A percentile compares a stretch with the other conserved stretches of the same genome.
Conservation (phyloP, 1,140 invertebrate genomes). For the Capitella teleta region DNA sequence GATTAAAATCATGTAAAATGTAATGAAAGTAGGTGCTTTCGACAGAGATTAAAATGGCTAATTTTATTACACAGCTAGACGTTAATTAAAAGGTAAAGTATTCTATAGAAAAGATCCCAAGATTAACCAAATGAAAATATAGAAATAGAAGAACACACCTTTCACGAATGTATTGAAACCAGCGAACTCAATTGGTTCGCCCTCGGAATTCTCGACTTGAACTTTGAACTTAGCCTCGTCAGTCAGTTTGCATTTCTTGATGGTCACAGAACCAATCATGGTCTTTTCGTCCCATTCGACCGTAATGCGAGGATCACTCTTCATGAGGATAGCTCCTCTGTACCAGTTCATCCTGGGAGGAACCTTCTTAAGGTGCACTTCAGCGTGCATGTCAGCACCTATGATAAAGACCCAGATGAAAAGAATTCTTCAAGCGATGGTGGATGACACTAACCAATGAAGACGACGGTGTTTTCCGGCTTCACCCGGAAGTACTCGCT, state of each 20-base stretch:
- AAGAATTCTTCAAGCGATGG: neutral
- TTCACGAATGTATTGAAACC: conserved; percentile 93
- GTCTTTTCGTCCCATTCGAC: conserved; percentile 59
- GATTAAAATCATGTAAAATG: too few species aligned
- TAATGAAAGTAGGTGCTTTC: too few species aligned
- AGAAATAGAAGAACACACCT: too few species aligned
- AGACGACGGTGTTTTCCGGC: conserved; percentile 27
- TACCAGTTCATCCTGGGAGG: conserved; percentile 10
- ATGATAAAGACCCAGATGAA: neutral
- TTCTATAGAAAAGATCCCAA: too few species aligned
- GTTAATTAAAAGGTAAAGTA: too few species aligned
- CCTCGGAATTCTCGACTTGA: conserved; percentile 83
- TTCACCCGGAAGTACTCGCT: conserved; percentile 25
- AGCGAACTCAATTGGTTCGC: conserved; percentile 61
- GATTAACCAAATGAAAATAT: too few species aligned
- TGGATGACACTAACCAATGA: conserved; percentile 22
- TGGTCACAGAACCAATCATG: conserved; percentile 81
- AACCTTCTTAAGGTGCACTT: conserved; percentile 23
- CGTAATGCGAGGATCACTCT: conserved; percentile 27
- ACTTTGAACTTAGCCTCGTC: conserved; percentile 98
- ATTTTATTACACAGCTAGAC: too few species aligned
- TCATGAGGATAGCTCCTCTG: conserved; percentile 7
- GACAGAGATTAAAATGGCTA: too few species aligned
- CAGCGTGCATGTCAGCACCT: conserved; percentile 30
- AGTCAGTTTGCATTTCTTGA: conserved; percentile 87